Evolutionary conservation across 2,888 invertebrate genomes (phyloP), one percentile per base, ranked within the genome.

Genomic region (Apotomis capreana): DNA sequence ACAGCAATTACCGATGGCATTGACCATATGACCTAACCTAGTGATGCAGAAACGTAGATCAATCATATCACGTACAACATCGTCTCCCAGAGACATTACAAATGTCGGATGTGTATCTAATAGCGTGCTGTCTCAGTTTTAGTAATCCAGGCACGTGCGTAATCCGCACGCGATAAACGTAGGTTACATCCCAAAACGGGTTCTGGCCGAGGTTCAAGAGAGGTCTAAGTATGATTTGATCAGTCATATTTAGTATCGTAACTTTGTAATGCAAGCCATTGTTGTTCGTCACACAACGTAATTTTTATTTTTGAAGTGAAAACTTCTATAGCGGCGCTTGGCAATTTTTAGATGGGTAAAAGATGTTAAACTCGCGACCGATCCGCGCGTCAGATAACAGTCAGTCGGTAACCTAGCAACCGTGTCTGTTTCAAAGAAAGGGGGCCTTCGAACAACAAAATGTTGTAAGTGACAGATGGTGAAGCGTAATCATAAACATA

Each of bases 91-190:
- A 65, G 26, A 64, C 55, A n/a, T 64, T 46, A 36, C 65, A 26
- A 57, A 36, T 8, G 61, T 59, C 57, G 15, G 40, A 13, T 62
- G 44, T 51, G 51, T 51, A 26, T 61, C 36, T 61, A 46, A 71
- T 60, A 12, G 40, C 15, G 40, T 55, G 70, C 61, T 57, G 51
- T 15, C 40, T 8, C 37, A 37, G 15, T 49, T 70, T 71, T 71
- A 57, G 60, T 51, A 71, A 37, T 9, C 71, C 5, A 51, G 8
- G 62, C 71, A 71, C 71, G 71, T 71, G 26, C 71, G 36, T 58
- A 10, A 9, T 71, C 57, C 26, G 40, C 26, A 26, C 26, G 26
- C 26, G 26, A 26, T 26, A 26, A 6, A 68, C 61, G 67, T 49
- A 52, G 26, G 61, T 57, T 61, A 67, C 71, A n/a, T 51, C 55